phyloP scores from a whole-genome alignment of 2,888 invertebrate genomes.

The Meiosimyza decipiens region DNA sequence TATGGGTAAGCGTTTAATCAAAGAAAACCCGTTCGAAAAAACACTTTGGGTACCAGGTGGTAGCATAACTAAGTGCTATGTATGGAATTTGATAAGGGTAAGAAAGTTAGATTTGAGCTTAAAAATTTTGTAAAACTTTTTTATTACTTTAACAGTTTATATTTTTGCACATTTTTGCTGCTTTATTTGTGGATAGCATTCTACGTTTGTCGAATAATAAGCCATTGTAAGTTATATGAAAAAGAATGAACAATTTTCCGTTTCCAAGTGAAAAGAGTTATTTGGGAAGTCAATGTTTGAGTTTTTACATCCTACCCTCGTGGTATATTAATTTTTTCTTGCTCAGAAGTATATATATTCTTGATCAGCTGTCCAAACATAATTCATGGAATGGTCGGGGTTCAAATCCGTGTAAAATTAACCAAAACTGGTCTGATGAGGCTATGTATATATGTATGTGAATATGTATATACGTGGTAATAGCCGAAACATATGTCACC shows the following conservation, averaged over 20 bases:
- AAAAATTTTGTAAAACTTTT: not conserved
- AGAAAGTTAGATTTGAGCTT: slow-evolving; percentile 25
- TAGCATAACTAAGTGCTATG: slow-evolving; percentile 70
- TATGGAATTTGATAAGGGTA: slow-evolving; percentile 75
- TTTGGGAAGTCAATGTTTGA: slow-evolving; percentile 18
- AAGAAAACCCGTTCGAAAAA: slow-evolving; percentile 75
- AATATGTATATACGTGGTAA: no score
- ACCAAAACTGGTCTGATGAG: no score
- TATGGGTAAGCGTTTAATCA: slow-evolving; percentile 69
- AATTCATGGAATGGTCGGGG: no score
- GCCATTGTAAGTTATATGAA: slow-evolving; percentile 72
- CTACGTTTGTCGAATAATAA: slow-evolving; percentile 75
- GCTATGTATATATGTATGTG: no score
- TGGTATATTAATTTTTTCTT: no score
- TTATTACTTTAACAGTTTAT: slow-evolving; percentile 68
- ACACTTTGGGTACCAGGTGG: slow-evolving; percentile 77
- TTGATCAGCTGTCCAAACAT: no score
- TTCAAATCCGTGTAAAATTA: no score
- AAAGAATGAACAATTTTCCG: no score
- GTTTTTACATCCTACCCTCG: slow-evolving; percentile 1
- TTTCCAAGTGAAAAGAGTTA: no score
- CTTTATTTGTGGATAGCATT: slow-evolving; percentile 77
- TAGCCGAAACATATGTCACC: no score
- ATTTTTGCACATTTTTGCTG: slow-evolving; percentile 82
- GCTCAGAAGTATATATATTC: no score